Conservation (phyloP, 37 sponge, comb jelly and placozoan genomes). For the Crambe crambe region DNA sequence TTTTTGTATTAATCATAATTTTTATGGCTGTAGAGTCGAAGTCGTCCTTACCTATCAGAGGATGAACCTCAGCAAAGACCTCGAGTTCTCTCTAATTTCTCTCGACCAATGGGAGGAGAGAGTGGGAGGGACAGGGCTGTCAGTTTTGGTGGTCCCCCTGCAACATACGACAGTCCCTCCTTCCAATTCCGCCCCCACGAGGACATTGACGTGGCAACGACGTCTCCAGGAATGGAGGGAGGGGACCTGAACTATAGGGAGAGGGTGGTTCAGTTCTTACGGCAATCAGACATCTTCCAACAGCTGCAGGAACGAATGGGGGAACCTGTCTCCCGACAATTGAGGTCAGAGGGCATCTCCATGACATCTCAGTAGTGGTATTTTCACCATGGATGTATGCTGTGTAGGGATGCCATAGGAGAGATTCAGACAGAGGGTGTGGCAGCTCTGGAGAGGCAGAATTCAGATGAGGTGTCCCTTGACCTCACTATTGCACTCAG, state of each 20-base stretch:
- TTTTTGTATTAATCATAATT: neutral
- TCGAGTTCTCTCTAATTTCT: neutral
- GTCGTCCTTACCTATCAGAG: neutral
- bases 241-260: constrained; percentile 58
- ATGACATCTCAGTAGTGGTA: too few relatives aligned
- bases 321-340: neutral
- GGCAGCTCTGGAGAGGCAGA: too few relatives aligned
- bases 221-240: neutral
- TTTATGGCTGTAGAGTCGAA: neutral
- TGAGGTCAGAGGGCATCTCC: constrained; percentile 39
- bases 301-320: constrained; percentile 12
- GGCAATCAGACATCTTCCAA: constrained; percentile 65
- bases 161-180: neutral
- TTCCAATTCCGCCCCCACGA: neutral
- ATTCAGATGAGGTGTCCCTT: too few relatives aligned
- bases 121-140: neutral
- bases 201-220: neutral
- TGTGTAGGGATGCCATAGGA: too few relatives aligned
- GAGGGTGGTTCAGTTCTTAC: constrained; percentile 65
- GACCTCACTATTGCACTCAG: too few relatives aligned
- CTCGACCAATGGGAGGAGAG: too few relatives aligned
- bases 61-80: constrained; percentile 8
- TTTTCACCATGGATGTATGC: too few relatives aligned
- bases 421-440: too few relatives aligned
- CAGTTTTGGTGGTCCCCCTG: neutral